Base-by-base conservation (phyloP, 30 jellyfish, hydroid and myxozoan genomes). In the Sanderia malayensis region DNA sequence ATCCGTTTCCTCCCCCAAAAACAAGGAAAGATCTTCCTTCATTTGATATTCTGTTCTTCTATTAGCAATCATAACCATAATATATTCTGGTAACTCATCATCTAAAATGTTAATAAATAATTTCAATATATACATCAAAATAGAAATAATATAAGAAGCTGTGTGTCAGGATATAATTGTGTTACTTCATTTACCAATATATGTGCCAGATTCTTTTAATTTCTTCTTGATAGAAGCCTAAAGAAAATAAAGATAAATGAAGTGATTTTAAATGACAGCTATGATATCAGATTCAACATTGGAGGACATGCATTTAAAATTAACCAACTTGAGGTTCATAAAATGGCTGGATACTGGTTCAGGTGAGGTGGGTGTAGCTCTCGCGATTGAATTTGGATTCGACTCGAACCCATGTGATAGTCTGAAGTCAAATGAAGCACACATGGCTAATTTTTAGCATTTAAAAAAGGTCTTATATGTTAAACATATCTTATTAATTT, bases 181-280 rank as follows among this genome's bases (percentile, higher is more conserved):
- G n/a, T n/a, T n/a, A n/a, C n/a, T n/a, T n/a, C n/a, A n/a, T n/a
- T 73, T 75, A 89, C 97, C 97, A 74, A 89, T 89, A 68, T 89
- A 89, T 31, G 95, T 46, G 2, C 95, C 97, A 28, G 79, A 72
- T 53, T 92, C 90, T 70, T 89, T 95, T 73, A 89, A 53, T 63
- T 89, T 92, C 74, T 59, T 76, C 59, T 89, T 89, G 46, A 89
- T 82, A 7, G 97, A 82, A 9, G 81, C 80, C 94, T 82, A 67
- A 34, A 18, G 26, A 44, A 41, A 32, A n/a, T n/a, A 32, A 69
- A 41, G 13, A 15, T 30, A 0, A 0, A 2, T 11, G 19, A 9
- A 70, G 28, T 1, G 46, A 57, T 24, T 2, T 20, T 52, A 18
- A 47, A 23, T 22, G 49, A 70, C 30, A 4, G 52, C 6, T 13